Evolutionary conservation across 2,888 invertebrate genomes (phyloP).

Genomic region (Nezara viridula): DNA sequence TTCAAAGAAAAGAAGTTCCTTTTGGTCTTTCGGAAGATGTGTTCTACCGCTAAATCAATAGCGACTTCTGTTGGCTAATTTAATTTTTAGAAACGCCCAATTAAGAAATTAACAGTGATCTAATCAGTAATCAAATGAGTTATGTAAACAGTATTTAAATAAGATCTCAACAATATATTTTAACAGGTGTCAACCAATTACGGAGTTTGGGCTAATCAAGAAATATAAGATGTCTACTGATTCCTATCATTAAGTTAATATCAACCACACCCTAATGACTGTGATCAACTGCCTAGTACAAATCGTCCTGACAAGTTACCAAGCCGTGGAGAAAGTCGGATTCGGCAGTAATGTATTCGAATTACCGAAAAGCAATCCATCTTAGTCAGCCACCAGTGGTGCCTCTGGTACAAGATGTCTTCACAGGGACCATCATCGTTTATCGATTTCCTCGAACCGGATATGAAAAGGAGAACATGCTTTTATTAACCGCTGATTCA

Average conservation of each 20-base stretch:
- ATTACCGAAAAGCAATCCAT: not conserved
- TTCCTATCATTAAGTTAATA: conserved; percentile 8
- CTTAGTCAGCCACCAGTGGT: not conserved
- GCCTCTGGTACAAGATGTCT: not conserved
- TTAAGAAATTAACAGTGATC: not conserved
- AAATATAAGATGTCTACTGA: not conserved
- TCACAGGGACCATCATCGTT: not conserved
- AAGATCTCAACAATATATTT: not conserved
- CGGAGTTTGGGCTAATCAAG: not conserved
- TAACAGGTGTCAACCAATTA: not conserved
- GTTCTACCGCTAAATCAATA: no score
- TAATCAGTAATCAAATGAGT: not conserved
- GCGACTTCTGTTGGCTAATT: not conserved
- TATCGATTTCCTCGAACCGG: not conserved
- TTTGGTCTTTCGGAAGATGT: no score
- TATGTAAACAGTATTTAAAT: not conserved
- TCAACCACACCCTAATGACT: not conserved
- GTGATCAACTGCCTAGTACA: not conserved
- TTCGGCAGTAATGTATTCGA: not conserved
- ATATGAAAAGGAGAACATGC: not conserved
- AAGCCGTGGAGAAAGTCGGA: not conserved
- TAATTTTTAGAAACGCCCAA: not conserved
- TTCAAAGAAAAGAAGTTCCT: no score
- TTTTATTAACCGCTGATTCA: not conserved
- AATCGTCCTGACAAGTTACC: conserved; percentile 21